Evolutionary conservation across 1,140 invertebrate genomes (phyloP).

Genomic region (Copidosoma floridanum): DNA sequence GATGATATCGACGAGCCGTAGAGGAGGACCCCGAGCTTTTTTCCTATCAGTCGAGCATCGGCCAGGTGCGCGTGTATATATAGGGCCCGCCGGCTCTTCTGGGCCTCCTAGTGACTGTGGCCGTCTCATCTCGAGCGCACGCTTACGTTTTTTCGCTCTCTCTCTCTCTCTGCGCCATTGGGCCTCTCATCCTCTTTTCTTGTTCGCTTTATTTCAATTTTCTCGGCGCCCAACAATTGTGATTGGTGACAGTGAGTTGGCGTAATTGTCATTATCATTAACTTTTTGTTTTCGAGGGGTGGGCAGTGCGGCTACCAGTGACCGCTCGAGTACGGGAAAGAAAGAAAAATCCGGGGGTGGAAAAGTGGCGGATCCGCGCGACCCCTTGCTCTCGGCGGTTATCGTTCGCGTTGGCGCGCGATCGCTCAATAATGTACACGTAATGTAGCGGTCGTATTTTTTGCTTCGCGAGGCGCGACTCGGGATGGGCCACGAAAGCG

Average conservation of each 20-base stretch:
- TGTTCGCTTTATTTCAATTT: not conserved
- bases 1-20: slow-evolving; percentile 42
- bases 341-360: too few relatives aligned
- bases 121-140: not conserved
- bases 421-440: too few relatives aligned
- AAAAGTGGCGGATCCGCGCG: not conserved
- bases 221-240: too few relatives aligned
- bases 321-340: too few relatives aligned
- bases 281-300: too few relatives aligned
- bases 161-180: not conserved
- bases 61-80: slow-evolving; percentile 34
- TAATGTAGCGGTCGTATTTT: too few relatives aligned
- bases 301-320: too few relatives aligned
- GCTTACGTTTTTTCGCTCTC: slow-evolving; percentile 25
- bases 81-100: slow-evolving; percentile 17
- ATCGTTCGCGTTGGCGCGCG: too few relatives aligned
- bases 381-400: too few relatives aligned
- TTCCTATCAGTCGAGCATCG: slow-evolving; percentile 51
- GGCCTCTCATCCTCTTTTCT: not conserved
- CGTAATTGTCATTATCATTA: too few relatives aligned
- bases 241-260: not conserved
- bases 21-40: slow-evolving; percentile 41
- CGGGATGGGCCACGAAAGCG: too few relatives aligned
- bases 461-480: too few relatives aligned
- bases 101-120: slow-evolving; percentile 35